A percentile compares a stretch with the other conserved stretches of the same genome.
Evolutionary conservation across 2,113 vertebrate genomes (phyloP).

Genomic region (Suricata suricatta): DNA sequence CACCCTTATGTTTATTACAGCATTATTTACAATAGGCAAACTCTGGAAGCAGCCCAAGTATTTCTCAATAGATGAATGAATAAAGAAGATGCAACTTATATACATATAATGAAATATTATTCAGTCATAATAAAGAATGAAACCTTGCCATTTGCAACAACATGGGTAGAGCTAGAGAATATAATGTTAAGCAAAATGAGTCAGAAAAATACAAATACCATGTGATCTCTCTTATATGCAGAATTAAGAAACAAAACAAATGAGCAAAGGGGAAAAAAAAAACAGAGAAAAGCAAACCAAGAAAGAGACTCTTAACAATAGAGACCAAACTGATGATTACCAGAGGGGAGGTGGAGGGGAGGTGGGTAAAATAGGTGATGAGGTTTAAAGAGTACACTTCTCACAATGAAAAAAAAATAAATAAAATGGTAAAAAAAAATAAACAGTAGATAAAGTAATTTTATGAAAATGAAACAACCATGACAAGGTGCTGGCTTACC

Average conservation of each 20-base stretch:
- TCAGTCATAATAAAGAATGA: not conserved
- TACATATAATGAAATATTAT: not conserved
- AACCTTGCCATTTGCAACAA: not conserved
- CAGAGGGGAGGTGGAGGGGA: not conserved
- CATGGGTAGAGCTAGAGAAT: not conserved
- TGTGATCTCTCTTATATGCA: not conserved
- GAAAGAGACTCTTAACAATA: not conserved
- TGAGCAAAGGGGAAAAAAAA: not conserved
- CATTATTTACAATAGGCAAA: not conserved
- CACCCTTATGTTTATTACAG: not conserved
- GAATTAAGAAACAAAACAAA: not conserved
- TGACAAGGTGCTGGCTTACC: not conserved
- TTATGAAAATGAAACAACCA: not conserved
- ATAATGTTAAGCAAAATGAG: not conserved
- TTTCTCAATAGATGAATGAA: not conserved
- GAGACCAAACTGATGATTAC: not conserved
- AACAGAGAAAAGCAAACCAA: not conserved
- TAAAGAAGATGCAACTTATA: not conserved
- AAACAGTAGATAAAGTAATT: not conserved
- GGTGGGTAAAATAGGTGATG: not conserved
- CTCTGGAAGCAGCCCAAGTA: not conserved
- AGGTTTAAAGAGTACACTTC: not conserved
- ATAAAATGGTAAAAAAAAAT: not conserved
- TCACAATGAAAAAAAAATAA: not conserved
- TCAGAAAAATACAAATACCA: not conserved